A percentile compares a stretch with the other conserved stretches of the same genome.
Conservation (phyloP, 2,797 vertebrate genomes). For the Hypotaenidia okinawae region DNA sequence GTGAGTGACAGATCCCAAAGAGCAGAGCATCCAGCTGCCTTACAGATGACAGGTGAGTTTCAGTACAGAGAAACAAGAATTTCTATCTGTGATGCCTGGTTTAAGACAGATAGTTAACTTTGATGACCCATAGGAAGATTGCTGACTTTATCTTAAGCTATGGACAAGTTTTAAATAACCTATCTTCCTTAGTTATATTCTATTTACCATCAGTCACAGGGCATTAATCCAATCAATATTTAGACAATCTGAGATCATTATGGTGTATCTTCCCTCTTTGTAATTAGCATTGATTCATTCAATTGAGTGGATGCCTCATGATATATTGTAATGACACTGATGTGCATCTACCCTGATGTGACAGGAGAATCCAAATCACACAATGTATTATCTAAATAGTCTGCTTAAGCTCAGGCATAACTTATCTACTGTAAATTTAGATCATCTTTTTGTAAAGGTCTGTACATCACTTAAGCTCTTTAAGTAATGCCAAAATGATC, state of each 20-base stretch:
- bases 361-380: not conserved
- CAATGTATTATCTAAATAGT: not conserved
- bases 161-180: not conserved
- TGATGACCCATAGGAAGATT: not conserved
- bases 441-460: not conserved
- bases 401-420: not conserved
- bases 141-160: not conserved
- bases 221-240: not conserved
- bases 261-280: fast-evolving
- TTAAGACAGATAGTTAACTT: not conserved
- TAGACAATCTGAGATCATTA: not conserved
- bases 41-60: not conserved
- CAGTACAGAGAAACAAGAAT: not conserved
- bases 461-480: not conserved
- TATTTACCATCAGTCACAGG: not conserved
- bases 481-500: not conserved
- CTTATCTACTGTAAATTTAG: not conserved
- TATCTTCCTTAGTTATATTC: not conserved
- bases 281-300: not conserved
- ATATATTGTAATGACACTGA: not conserved
- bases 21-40: not conserved
- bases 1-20: not conserved
- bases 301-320: not conserved
- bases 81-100: not conserved
- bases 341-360: not conserved